phyloP scores from a whole-genome alignment of 2,888 invertebrate species.

The Eulithis prunata region DNA sequence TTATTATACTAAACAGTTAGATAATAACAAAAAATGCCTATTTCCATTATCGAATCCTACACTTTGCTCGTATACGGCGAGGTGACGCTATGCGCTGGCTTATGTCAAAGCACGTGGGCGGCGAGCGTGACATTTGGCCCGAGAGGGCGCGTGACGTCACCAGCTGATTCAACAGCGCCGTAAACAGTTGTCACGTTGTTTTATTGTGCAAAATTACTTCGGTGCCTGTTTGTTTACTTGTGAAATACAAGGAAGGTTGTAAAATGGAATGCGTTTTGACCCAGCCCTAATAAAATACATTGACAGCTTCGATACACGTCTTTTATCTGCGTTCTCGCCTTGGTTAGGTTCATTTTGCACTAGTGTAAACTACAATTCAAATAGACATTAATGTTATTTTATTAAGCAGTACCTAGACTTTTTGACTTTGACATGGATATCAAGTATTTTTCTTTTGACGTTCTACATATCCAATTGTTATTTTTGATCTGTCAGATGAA shows the following conservation, averaged over 20 bases:
- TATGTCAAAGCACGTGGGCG: slow-evolving; percentile 63
- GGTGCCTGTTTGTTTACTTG: slow-evolving; percentile 15
- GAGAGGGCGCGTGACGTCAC: slow-evolving; percentile 69
- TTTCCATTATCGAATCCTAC: slow-evolving; percentile 61
- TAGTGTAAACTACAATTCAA: too few relatives aligned
- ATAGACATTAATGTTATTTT: too few relatives aligned
- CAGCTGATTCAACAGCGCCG: slow-evolving; percentile 54
- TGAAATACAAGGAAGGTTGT: slow-evolving; percentile 22
- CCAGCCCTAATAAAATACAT: slow-evolving; percentile 1
- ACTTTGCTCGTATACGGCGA: slow-evolving; percentile 54
- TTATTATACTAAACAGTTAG: not conserved
- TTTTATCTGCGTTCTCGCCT: not conserved
- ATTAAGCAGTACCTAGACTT: too few relatives aligned
- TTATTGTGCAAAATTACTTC: slow-evolving; percentile 25
- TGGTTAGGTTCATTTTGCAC: too few relatives aligned
- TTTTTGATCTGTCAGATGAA: slow-evolving; percentile 5
- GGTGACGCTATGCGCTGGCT: slow-evolving; percentile 44
- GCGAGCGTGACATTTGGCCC: slow-evolving; percentile 75
- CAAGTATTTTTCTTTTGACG: too few relatives aligned
- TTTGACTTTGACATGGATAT: too few relatives aligned
- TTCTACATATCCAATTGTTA: not conserved
- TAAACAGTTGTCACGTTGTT: slow-evolving; percentile 35
- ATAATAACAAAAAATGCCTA: not conserved
- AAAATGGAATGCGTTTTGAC: slow-evolving; percentile 19
- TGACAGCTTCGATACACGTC: not conserved